Evolutionary conservation across 2,888 invertebrate species (phyloP), one percentile per base, ranked within the genome.

Genomic region (Lysandra bellargus): DNA sequence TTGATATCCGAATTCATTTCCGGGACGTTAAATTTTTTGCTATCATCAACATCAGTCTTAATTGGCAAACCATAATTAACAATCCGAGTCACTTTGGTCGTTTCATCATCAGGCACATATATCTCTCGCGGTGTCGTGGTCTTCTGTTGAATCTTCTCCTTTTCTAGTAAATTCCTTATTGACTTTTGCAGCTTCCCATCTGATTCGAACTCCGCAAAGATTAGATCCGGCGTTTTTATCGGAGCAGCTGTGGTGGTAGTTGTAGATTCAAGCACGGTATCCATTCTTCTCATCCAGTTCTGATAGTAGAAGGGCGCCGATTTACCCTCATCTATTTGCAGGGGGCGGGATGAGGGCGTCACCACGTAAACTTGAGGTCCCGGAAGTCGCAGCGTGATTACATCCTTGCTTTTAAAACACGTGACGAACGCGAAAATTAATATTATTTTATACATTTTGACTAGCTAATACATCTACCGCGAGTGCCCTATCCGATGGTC

Each of bases 191-290:
- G 88, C 61, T 86, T 88, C 2, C 83, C 85, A 60, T 89, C 89
- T 1, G 92, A 88, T 84, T 94, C 94, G 80, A 94, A 94, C 83
- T 94, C 94, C 0, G 94, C 94, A 82, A 94, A 94, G 84, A 94
- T 94, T 74, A 94, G 86, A 84, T 94, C 94, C 0, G 93, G 94
- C 1, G 92, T 92, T 80, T 89, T 87, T 53, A 85, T 89, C 6
- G 86, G 83, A 23, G 86, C 84, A 4, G 84, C 84, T 23, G 87
- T 87, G 0, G 88, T 86, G 3, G 81, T 82, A 12, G 85, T 84
- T 3, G 87, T 85, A 23, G 80, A 78, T 53, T 89, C 90, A 49
- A 80, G 81, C 17, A 87, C 88, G 1, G 88, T 78, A 79, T 94
- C 94, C 89, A 92, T 92, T 81, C 94, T 87, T 85, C 90, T 87